A percentile compares a stretch with the other conserved stretches of the same genome.
Evolutionary conservation across 23 tunicate species (phyloP).

Genomic region (Trididemnum miniatum): DNA sequence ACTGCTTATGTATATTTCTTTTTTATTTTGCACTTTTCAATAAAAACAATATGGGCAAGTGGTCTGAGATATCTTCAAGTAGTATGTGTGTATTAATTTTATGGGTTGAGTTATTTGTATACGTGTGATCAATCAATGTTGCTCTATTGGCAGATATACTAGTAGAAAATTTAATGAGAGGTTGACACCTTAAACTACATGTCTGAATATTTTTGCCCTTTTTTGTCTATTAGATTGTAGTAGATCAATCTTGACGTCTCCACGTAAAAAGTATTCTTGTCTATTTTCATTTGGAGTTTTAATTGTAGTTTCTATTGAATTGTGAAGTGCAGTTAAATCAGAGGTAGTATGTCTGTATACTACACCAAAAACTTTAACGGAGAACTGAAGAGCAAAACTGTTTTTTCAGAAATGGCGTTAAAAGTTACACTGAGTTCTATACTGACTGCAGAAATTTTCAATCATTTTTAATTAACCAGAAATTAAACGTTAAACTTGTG

Average conservation of each 20-base stretch:
- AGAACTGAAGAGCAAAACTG: too few species aligned
- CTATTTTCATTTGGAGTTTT: background rate
- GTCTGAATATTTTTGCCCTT: too few species aligned
- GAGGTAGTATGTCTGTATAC: background rate
- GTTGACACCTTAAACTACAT: background rate
- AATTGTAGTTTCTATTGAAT: background rate
- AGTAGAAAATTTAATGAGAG: background rate
- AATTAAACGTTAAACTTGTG: too few species aligned
- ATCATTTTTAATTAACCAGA: too few species aligned
- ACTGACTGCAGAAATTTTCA: too few species aligned
- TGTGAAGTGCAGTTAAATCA: background rate
- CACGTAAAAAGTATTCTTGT: background rate
- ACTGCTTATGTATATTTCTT: background rate
- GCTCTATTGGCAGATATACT: background rate
- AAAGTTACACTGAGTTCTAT: too few species aligned
- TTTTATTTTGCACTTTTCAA: background rate
- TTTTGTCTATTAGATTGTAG: background rate
- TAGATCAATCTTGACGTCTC: background rate
- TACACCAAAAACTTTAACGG: background rate
- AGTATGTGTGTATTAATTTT: background rate
- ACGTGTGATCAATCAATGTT: background rate
- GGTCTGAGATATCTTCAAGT: background rate
- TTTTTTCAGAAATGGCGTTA: too few species aligned
- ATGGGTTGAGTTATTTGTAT: background rate
- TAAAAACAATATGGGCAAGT: background rate